Evolutionary conservation across 2,113 vertebrate genomes (phyloP), one percentile per base, ranked within the genome.

Genomic region (Maccullochella peelii): DNA sequence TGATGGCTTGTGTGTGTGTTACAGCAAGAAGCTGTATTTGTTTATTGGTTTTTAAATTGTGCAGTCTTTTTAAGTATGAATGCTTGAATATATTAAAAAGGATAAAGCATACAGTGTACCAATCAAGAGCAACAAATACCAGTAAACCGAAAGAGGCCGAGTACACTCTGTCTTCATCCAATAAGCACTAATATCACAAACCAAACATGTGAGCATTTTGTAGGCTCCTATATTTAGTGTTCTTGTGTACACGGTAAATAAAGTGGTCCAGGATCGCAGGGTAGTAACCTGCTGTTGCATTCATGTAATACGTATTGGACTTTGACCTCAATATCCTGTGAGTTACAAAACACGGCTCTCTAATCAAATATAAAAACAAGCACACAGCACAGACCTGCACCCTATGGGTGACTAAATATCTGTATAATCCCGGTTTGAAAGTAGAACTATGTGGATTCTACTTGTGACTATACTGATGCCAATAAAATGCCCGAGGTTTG

Each of bases 291-390:
- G 76, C 85, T 83, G 80, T 54, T 82, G 70, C 40, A 70, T 68
- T 84, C 78, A 82, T 80, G 78, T 85, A 91, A 84, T 69, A 89
- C 75, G 79, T 59, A 62, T 79, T 80, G 86, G 68, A 91, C 83
- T 91, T 84, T 93, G 86, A 87, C 86, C 90, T 89, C 77, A 78
- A 90, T 87, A 87, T 80, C 79, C 73, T 69, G 73, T 63, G 44
- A 55, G 78, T 83, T 91, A 66, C 75, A 82, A 86, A 90, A 87
- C 80, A 79, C n/a, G 5, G 50, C 50, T 23, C 54, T 86, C 86
- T 71, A 86, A 89, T 81, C 58, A 84, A 77, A 86, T 69, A 85
- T 27, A 77, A 82, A 82, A 77, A 86, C n/a, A n/a, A n/a, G n/a
- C n/a, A n/a, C n/a, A 70, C 79, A 72, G 40, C 38, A 36, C 76